Evolutionary conservation across 1,140 invertebrate species (phyloP).

Genomic region (Choristoneura fumiferana): DNA sequence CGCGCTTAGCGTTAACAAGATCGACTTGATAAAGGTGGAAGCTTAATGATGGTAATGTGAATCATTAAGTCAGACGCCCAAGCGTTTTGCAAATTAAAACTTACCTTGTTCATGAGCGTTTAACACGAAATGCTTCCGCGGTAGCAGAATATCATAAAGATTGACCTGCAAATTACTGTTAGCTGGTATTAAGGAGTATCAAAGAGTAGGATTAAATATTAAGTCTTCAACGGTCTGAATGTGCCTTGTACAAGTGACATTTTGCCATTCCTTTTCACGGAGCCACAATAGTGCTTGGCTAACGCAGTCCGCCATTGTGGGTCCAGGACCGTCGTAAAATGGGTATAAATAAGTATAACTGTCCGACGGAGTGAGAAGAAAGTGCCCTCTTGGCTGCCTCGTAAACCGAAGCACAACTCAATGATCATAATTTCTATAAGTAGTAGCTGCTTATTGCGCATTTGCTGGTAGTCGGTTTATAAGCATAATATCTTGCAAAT

Average conservation of each 20-base stretch:
- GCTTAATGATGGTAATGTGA: not conserved
- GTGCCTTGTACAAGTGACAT: slow-evolving; percentile 38
- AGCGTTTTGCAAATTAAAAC: not conserved
- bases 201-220: slow-evolving; percentile 51
- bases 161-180: not conserved
- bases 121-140: not conserved
- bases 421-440: slow-evolving; percentile 60
- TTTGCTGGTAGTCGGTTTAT: slow-evolving; percentile 23
- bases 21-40: slow-evolving; percentile 10
- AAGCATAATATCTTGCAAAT: too few relatives aligned
- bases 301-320: slow-evolving; percentile 33
- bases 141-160: not conserved
- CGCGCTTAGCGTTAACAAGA: slow-evolving; percentile 1
- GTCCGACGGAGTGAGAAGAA: slow-evolving; percentile 53
- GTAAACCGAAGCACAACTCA: slow-evolving; percentile 62
- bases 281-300: slow-evolving; percentile 34
- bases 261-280: slow-evolving; percentile 43
- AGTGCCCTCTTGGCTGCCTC: slow-evolving; percentile 43
- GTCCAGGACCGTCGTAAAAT: slow-evolving; percentile 49
- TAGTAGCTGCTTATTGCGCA: slow-evolving; percentile 34
- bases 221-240: slow-evolving; percentile 51
- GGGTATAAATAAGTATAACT: slow-evolving; percentile 71
- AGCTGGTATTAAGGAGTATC: not conserved
- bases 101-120: not conserved
- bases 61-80: not conserved